Percentiles rank a stretch among this genome's conserved stretches.
These are phyloP conservation scores for Plumapathes pennacea DNA, from an alignment of 92 coral and sea anemone genomes.

Conservation along the genomic window DNA sequence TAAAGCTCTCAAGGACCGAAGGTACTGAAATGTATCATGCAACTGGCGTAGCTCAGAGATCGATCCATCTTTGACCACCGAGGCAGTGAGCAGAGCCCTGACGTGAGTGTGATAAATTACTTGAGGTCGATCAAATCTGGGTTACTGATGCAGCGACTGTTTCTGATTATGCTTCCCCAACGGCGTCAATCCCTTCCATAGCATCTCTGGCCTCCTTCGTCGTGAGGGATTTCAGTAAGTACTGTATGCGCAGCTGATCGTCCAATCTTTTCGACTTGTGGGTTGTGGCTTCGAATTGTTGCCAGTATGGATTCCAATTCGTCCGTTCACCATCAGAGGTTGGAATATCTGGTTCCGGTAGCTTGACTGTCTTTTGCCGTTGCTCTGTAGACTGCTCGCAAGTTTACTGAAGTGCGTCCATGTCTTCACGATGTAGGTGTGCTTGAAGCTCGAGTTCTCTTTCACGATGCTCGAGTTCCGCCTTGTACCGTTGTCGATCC, in stretches of 20 bases:
- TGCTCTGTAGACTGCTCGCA: neutral
- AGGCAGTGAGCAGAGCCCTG: slow-evolving; percentile 36
- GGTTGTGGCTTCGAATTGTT: slow-evolving; percentile 54
- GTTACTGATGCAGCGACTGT: slow-evolving; percentile 41
- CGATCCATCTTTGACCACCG: slow-evolving; percentile 45
- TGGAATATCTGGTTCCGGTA: slow-evolving; percentile 37
- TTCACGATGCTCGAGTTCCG: too few species aligned
- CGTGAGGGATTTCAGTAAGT: slow-evolving; percentile 37
- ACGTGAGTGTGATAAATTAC: slow-evolving; percentile 50
- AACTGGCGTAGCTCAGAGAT: too few species aligned
- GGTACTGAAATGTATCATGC: too few species aligned
- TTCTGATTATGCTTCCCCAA: slow-evolving; percentile 50
- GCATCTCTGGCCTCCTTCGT: slow-evolving; percentile 45
- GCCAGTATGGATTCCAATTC: slow-evolving; percentile 58
- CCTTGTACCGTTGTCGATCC: too few species aligned
- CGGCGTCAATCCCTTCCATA: slow-evolving; percentile 44
- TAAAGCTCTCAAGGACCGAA: too few species aligned
- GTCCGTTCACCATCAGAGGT: slow-evolving; percentile 48
- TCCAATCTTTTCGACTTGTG: slow-evolving; percentile 41
- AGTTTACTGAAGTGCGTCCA: neutral
- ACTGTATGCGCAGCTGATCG: slow-evolving; percentile 41
- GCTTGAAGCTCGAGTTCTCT: slow-evolving; percentile 4
- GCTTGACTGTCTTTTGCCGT: slow-evolving; percentile 5
- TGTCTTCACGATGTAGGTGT: slow-evolving; percentile 16
- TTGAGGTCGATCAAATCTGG: slow-evolving; percentile 54